phyloP scores from a whole-genome alignment of 2,888 invertebrate genomes.

The Leucania comma region DNA sequence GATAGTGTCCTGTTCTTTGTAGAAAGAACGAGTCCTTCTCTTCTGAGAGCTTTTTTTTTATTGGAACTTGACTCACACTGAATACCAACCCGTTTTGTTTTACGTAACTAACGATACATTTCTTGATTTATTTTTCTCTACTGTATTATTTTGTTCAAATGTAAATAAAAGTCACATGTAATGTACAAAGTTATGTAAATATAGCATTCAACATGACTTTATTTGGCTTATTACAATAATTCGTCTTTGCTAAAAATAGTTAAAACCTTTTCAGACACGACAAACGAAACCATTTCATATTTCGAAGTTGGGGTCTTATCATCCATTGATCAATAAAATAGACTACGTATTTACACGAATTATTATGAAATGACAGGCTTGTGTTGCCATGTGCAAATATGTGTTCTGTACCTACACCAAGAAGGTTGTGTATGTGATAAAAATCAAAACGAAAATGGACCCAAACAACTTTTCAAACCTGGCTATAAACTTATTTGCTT shows the following conservation, averaged over 20 bases:
- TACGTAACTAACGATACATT: background rate
- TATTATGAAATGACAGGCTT: background rate
- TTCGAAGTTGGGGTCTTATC: conserved; percentile 7
- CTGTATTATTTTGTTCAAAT: conserved; percentile 9
- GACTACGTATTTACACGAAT: background rate
- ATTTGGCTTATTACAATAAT: conserved; percentile 33
- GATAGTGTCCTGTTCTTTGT: too few relatives aligned
- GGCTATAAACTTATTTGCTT: background rate
- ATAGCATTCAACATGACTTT: conserved; percentile 45
- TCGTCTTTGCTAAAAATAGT: conserved; percentile 21
- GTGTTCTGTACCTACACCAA: background rate
- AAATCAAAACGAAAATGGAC: background rate
- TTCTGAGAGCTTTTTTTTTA: too few relatives aligned
- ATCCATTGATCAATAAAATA: conserved; percentile 21
- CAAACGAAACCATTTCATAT: conserved; percentile 22
- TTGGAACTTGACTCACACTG: background rate
- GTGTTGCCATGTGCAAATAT: background rate
- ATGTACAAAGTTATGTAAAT: conserved; percentile 37
- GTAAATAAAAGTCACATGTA: conserved; percentile 40
- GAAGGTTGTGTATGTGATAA: background rate
- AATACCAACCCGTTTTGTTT: conserved; percentile 1
- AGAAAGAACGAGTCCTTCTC: too few relatives aligned
- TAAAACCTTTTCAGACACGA: conserved; percentile 35
- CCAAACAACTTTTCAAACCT: too few relatives aligned
- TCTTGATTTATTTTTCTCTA: background rate